Evolutionary conservation across 2,888 invertebrate genomes (phyloP).

Genomic region (Thymelicus lineola): DNA sequence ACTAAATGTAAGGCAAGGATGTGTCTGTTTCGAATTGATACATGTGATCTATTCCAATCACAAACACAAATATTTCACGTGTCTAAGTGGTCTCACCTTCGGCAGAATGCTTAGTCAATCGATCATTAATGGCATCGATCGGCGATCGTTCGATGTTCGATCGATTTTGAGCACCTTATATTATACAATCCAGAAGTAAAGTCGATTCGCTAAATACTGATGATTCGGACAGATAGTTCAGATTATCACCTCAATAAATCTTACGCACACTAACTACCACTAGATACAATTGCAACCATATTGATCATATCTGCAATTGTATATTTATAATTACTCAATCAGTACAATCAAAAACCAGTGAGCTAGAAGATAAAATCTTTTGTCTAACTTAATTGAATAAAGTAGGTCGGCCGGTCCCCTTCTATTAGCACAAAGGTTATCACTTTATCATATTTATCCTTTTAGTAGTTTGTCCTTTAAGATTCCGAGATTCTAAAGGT

Average conservation of each 20-base stretch:
- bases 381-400: conserved; percentile 36
- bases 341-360: conserved; percentile 36
- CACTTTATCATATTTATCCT: conserved; percentile 32
- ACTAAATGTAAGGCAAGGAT: too few species aligned
- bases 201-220: background rate
- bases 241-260: conserved; percentile 4
- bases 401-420: conserved; percentile 29
- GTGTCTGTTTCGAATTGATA: too few species aligned
- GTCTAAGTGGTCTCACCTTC: too few species aligned
- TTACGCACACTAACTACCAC: background rate
- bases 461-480: conserved; percentile 34
- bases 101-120: too few species aligned
- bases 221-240: background rate
- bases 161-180: too few species aligned
- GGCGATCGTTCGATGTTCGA: too few species aligned
- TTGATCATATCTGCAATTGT: conserved; percentile 28
- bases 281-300: background rate
- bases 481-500: conserved; percentile 30
- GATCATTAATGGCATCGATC: too few species aligned
- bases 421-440: conserved; percentile 34
- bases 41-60: too few species aligned
- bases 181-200: too few species aligned
- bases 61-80: too few species aligned
- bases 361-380: conserved; percentile 32
- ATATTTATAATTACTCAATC: conserved; percentile 36